Base-by-base conservation (phyloP, 2,113 vertebrate genomes). In the Callionymus lyra region DNA sequence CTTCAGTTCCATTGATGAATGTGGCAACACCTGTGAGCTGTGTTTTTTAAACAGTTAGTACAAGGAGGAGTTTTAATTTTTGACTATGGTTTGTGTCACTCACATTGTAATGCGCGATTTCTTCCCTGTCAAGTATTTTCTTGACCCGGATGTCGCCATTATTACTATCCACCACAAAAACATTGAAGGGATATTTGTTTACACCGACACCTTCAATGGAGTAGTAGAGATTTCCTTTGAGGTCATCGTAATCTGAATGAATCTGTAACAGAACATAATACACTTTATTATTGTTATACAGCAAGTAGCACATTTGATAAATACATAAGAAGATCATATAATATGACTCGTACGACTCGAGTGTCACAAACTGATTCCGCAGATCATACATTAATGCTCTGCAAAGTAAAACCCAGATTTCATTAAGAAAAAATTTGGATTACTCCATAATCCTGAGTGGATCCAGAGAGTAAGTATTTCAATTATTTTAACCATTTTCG, bases 121-220 rank as follows among this genome's bases (percentile, higher is more conserved):
- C 0, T 70, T 98, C 94, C 55, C 94, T 79, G 57, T 98, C 90
- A 17, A 98, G 86, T 40, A 82, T 41, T 8, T 78, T 19, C 10
- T 85, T 96, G 47, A 97, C 79, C 27, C 79, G 75, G 46, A 98
- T 89, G 14, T 77, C 56, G 47, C 94, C 94, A 1, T 68, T 90
- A 11, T 35, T 34, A 13, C 56, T 36, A 31, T 96, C 76, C 12
- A 98, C 81, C 10, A 87, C 53, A 76, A 97, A 97, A 33, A 93
- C 72, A 34, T 88, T 70, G 6, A 65, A 86, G 2, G 94, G 94
- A 0, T 47, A 12, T n/a, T 51, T 10, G 47, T 75, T 83, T 6
- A 92, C 90, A 6, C 94, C 85, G 46, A 38, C n/a, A 31, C 79
- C 94, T 76, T 38, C 83, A 56, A 86, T 86, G 73, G 57, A 83